Percentiles rank a stretch among this genome's conserved stretches.
Evolutionary conservation across 2,113 vertebrate genomes (phyloP).

Genomic region (Columbina picui): DNA sequence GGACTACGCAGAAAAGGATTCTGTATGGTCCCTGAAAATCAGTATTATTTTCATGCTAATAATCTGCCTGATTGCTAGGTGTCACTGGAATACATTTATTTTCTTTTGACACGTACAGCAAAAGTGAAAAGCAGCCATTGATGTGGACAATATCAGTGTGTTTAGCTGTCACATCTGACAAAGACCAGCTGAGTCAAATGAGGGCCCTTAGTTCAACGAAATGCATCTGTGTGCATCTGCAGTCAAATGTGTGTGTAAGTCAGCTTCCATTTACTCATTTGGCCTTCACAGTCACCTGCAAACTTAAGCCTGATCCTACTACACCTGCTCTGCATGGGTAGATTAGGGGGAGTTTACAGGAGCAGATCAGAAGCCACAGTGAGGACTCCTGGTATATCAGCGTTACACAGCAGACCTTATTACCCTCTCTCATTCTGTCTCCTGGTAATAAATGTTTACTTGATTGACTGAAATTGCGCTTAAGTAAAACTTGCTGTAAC

Average conservation of each 20-base stretch:
- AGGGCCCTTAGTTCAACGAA: neutral
- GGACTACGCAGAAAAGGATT: neutral
- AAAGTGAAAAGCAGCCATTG: neutral
- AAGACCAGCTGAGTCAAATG: neutral
- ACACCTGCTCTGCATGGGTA: neutral
- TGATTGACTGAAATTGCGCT: neutral
- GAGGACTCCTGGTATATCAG: neutral
- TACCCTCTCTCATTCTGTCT: neutral
- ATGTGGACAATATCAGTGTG: neutral
- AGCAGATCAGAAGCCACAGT: neutral
- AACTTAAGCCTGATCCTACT: neutral
- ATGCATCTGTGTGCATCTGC: neutral
- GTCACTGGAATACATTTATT: neutral
- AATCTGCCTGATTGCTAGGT: constrained; percentile 3
- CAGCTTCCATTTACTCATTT: neutral
- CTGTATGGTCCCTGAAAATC: neutral
- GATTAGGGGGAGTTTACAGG: neutral
- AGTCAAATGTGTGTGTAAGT: neutral
- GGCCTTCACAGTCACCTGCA: neutral
- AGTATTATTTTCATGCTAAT: neutral
- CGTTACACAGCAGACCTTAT: neutral
- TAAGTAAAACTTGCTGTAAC: neutral
- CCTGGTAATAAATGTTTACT: neutral
- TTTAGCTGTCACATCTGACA: neutral
- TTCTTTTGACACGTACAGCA: neutral